Percentiles rank a stretch among this genome's conserved stretches.
phyloP scores from a whole-genome alignment of 2,797 vertebrate genomes.

The Anguilla pacifica region DNA sequence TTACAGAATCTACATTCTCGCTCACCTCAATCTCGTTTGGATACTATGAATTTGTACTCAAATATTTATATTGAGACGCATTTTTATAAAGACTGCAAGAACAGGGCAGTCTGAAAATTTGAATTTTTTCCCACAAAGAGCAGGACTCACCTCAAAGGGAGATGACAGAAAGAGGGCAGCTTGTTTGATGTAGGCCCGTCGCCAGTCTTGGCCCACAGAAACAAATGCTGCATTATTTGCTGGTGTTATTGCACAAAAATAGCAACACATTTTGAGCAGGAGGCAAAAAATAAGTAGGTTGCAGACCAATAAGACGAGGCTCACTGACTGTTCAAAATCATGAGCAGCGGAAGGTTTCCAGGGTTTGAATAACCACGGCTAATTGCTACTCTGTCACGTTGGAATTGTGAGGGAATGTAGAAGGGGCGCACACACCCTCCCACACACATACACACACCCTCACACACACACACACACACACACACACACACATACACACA shows the following conservation, averaged over 20 bases:
- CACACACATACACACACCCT: too few relatives aligned
- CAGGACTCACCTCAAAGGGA: background rate
- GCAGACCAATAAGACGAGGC: background rate
- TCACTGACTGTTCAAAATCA: background rate
- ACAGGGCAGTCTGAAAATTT: background rate
- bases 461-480: too few relatives aligned
- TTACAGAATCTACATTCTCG: background rate
- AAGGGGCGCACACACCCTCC: background rate
- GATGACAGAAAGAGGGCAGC: background rate
- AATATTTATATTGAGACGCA: background rate
- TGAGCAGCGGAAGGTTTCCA: background rate
- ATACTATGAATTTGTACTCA: background rate
- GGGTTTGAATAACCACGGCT: background rate
- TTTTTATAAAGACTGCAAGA: background rate
- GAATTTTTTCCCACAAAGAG: background rate
- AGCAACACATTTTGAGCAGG: background rate
- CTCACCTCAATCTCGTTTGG: background rate
- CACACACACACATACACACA: background rate
- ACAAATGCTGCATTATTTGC: background rate
- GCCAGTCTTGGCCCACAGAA: background rate
- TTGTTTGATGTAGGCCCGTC: background rate
- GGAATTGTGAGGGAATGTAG: background rate
- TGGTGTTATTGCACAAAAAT: background rate
- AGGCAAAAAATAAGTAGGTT: background rate
- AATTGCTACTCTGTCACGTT: background rate